phyloP scores from a whole-genome alignment of 1,140 invertebrate genomes.

The Euglossa dilemma region DNA sequence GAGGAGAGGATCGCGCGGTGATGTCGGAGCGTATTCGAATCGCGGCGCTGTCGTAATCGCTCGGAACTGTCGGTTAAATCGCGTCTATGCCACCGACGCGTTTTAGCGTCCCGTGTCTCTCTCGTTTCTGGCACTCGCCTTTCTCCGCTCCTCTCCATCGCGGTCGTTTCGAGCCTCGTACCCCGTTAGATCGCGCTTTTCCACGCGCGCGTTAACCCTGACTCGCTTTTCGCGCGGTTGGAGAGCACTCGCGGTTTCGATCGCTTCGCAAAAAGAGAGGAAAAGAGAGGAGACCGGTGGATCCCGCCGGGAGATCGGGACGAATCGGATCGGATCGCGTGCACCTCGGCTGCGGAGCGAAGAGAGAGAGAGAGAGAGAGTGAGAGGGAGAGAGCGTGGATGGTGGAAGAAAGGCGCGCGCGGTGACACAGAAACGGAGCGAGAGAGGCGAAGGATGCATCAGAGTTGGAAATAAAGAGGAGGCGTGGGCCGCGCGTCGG shows the following conservation, averaged over 20 bases:
- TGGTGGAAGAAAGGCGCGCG: conserved; percentile 43
- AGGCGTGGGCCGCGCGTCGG: conserved; percentile 30
- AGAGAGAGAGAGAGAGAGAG: background rate
- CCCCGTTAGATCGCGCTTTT: conserved; percentile 48
- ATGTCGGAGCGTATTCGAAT: conserved; percentile 40
- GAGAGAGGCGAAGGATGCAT: conserved; percentile 32
- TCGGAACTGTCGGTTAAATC: conserved; percentile 53
- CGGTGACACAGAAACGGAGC: conserved; percentile 46
- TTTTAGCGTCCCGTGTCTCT: conserved; percentile 17
- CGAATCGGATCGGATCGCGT: background rate
- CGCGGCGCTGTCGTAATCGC: conserved; percentile 56
- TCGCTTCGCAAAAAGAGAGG: background rate
- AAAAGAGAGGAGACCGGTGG: background rate
- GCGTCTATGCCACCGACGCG: conserved; percentile 33
- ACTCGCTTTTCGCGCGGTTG: background rate
- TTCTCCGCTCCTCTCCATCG: background rate
- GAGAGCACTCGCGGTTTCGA: background rate
- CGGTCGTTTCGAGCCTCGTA: conserved; percentile 12
- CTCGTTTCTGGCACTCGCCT: background rate
- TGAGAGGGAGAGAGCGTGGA: too few relatives aligned
- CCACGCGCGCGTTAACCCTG: conserved; percentile 43
- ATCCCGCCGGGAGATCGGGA: background rate
- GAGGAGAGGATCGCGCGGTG: too few relatives aligned
- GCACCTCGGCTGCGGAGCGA: background rate
- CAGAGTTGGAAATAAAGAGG: conserved; percentile 54